Conservation (phyloP, 2,888 invertebrate genomes). For the Ennomos quercinarius region DNA sequence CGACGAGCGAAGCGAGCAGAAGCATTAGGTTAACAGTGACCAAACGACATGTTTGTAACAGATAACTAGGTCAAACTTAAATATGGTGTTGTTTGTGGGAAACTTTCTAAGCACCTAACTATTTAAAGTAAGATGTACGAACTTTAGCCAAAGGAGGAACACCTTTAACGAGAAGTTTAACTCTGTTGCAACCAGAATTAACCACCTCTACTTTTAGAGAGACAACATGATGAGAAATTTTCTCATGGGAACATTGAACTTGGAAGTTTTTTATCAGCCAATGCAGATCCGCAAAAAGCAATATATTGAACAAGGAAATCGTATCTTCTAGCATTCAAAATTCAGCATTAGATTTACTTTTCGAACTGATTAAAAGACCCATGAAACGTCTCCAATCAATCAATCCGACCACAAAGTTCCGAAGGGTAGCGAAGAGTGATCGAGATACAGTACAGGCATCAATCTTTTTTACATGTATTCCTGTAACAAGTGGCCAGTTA, state of each 20-base stretch:
- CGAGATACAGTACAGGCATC: constrained; percentile 11
- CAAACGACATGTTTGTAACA: background rate
- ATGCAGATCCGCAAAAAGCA: too few species aligned
- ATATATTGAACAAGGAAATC: too few species aligned
- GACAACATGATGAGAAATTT: background rate
- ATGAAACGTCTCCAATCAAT: constrained; percentile 12
- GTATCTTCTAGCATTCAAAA: too few species aligned
- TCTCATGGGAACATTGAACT: too few species aligned
- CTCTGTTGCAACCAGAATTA: constrained; percentile 12
- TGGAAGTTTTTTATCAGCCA: too few species aligned
- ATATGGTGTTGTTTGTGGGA: constrained; percentile 11
- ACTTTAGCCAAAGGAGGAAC: constrained; percentile 10
- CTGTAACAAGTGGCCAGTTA: constrained; percentile 22
- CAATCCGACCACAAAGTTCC: constrained; percentile 11
- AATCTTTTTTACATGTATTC: constrained; percentile 22
- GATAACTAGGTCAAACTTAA: constrained; percentile 6
- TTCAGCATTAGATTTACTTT: background rate
- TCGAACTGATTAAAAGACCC: constrained; percentile 7
- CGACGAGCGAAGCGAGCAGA: too few species aligned
- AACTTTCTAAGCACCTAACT: constrained; percentile 1
- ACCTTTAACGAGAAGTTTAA: constrained; percentile 4
- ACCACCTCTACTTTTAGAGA: constrained; percentile 1
- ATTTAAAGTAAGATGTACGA: constrained; percentile 15
- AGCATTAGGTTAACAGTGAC: too few species aligned
- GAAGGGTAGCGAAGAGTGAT: constrained; percentile 18